Evolutionary conservation across 2,888 invertebrate genomes (phyloP), one percentile per base, ranked within the genome.

Genomic region (Cephus sareptanus): DNA sequence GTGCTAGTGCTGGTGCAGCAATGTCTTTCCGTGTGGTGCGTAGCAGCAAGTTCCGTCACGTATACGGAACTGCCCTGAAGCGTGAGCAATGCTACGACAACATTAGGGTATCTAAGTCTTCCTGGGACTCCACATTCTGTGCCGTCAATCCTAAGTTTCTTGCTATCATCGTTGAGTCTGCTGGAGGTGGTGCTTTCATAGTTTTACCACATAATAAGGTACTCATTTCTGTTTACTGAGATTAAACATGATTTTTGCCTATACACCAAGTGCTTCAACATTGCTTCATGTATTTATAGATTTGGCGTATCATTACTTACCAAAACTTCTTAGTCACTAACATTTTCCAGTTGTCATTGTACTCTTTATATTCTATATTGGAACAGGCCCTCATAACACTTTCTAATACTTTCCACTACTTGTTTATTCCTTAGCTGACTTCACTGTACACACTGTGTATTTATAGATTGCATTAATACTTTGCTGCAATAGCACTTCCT

Each of bases 71-170:
- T 90, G 95, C 97, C 87, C 93, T 97, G 87, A 98, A 98, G 93
- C 95, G 98, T 92, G 98, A 99, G 92, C 97, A 98, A 93, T 98
- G 98, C 93, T 99, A 98, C 93, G 99, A 99, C 93, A 98, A 98
- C 92, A 96, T 99, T 89, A 94, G 98, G 91, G 98, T 99, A 83
- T 98, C 98, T 83, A 98, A 98, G 92, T 98, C 98, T 91, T 98
- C 98, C 77, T 99, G 99, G 97, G 99, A 99, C 92, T 98, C 98
- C 82, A 98, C 98, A 84, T 99, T 99, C 93, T 99, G 98, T 94
- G 98, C 98, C 85, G 98, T 99, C 88, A 99, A 99, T 93, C 99
- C 99, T 75, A 98, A 98, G 93, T 98, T 98, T 93, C 93, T 99
- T 91, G 98, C 99, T 84, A 97, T 98, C 89, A 98, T 98, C 91